Conservation (phyloP, 2,888 invertebrate species). For the Bombylius major region DNA sequence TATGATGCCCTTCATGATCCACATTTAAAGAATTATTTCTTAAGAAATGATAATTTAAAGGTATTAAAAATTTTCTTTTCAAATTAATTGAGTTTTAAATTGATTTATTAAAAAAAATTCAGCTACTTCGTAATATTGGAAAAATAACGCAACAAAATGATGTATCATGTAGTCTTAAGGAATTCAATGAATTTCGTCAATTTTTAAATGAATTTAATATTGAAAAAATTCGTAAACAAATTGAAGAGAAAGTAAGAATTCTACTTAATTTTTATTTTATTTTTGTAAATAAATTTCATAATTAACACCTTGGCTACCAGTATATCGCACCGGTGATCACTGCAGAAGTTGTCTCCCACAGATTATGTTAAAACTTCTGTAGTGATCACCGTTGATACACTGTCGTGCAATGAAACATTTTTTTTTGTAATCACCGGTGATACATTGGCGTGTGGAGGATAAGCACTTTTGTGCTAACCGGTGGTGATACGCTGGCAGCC, state of each 20-base stretch:
- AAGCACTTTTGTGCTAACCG: too few relatives aligned
- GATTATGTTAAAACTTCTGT: too few relatives aligned
- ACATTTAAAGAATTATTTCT: conserved; percentile 42
- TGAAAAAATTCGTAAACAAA: conserved; percentile 39
- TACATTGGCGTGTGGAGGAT: too few relatives aligned
- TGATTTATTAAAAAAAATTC: conserved; percentile 2
- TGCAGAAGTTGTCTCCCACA: too few relatives aligned
- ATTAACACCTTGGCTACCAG: too few relatives aligned
- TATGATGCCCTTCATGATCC: conserved; percentile 48
- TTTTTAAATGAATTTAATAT: conserved; percentile 45
- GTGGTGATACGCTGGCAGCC: too few relatives aligned
- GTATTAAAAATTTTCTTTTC: conserved; percentile 15
- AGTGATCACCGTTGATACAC: too few relatives aligned
- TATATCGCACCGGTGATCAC: too few relatives aligned
- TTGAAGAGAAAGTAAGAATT: conserved; percentile 18
- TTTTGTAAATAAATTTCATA: too few relatives aligned
- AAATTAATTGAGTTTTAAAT: conserved; percentile 13
- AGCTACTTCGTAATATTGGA: conserved; percentile 41
- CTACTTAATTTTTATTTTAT: too few relatives aligned
- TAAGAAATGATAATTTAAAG: conserved; percentile 31
- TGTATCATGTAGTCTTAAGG: conserved; percentile 48
- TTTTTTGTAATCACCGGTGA: too few relatives aligned
- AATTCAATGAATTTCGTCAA: conserved; percentile 51
- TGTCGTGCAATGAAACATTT: too few relatives aligned
- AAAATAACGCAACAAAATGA: conserved; percentile 45